phyloP scores from a whole-genome alignment of 2,888 invertebrate genomes.

The Encarsia formosa region DNA sequence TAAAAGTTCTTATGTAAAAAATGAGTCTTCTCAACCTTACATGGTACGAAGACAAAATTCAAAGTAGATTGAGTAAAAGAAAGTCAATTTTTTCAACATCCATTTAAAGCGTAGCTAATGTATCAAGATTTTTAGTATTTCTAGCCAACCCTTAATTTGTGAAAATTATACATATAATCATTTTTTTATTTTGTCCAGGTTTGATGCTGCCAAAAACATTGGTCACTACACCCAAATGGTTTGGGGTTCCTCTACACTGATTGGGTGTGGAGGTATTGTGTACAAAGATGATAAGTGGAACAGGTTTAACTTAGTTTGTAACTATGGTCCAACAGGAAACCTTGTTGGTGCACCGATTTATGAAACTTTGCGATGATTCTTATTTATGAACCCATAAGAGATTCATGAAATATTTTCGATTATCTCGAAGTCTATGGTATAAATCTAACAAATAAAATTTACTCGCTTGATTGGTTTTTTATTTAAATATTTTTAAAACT shows the following conservation, averaged over 20 bases:
- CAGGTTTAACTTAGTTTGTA: constrained; percentile 47
- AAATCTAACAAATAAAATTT: not conserved
- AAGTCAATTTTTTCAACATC: not conserved
- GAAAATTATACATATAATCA: not conserved
- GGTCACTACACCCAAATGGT: constrained; percentile 53
- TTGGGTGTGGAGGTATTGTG: constrained; percentile 54
- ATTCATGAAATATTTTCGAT: not conserved
- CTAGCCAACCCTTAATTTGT: not conserved
- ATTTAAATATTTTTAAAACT: not conserved
- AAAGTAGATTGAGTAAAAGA: not conserved
- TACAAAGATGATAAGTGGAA: constrained; percentile 37
- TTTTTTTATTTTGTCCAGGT: not conserved
- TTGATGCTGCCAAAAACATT: constrained; percentile 9
- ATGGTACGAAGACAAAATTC: not conserved
- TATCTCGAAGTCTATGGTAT: not conserved
- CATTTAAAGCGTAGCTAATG: not conserved
- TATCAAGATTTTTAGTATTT: not conserved
- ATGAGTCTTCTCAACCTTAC: not conserved
- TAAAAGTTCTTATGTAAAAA: not conserved
- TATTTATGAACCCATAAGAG: too few species aligned
- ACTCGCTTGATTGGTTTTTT: not conserved
- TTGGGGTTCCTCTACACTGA: constrained; percentile 50
- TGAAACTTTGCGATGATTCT: not conserved
- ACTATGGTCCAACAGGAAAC: constrained; percentile 51
- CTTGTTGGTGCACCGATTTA: constrained; percentile 41